Evolutionary conservation across 2,888 invertebrate genomes (phyloP).

Genomic region (Autographa gamma): DNA sequence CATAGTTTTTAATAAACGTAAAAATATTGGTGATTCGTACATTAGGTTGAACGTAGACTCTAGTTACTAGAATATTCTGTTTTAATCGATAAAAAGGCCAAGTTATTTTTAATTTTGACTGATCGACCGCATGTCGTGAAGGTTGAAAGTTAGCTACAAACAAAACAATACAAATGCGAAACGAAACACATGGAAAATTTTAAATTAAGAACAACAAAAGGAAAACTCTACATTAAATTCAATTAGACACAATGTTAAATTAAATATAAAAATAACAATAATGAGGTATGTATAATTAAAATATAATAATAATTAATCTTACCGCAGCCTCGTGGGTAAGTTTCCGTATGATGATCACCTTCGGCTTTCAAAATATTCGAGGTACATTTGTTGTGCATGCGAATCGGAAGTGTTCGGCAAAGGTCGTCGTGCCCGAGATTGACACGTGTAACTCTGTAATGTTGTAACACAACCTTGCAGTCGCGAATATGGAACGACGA

Average conservation of each 20-base stretch:
- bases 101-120: conserved; percentile 40
- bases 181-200: not conserved
- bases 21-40: not conserved
- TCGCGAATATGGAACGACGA: conserved; percentile 79
- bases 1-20: not conserved
- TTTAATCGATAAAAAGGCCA: conserved; percentile 38
- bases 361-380: conserved; percentile 80
- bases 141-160: conserved; percentile 25
- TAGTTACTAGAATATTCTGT: conserved; percentile 43
- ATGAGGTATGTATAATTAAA: conserved; percentile 29
- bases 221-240: conserved; percentile 29
- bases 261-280: conserved; percentile 22
- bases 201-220: not conserved
- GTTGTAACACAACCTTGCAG: conserved; percentile 85
- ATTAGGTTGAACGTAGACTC: conserved; percentile 15
- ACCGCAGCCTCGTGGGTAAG: conserved; percentile 46
- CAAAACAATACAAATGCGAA: conserved; percentile 12
- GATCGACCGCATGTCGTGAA: conserved; percentile 38
- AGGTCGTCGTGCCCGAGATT: conserved; percentile 75
- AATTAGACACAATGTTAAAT: conserved; percentile 18
- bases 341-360: conserved; percentile 79
- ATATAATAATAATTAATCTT: conserved; percentile 35
- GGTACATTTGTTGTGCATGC: conserved; percentile 78
- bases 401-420: conserved; percentile 86
- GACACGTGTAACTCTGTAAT: conserved; percentile 79